phyloP scores from a whole-genome alignment of 2,888 invertebrate species.

The Salpingus planirostris region DNA sequence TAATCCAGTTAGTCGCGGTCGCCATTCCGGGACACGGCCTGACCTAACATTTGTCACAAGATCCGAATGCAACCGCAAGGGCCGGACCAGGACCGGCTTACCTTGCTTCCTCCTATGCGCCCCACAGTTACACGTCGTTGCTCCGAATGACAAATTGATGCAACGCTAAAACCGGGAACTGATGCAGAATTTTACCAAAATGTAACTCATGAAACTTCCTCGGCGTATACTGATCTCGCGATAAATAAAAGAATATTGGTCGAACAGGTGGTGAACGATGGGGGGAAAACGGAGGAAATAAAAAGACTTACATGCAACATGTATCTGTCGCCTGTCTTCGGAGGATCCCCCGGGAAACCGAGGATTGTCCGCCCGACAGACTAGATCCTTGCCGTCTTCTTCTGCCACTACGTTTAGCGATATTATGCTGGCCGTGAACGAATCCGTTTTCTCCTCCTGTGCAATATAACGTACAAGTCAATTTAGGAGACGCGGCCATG shows the following conservation, averaged over 20 bases:
- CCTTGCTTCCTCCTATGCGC: no score
- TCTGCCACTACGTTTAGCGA: constrained; percentile 66
- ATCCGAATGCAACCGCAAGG: constrained; percentile 22
- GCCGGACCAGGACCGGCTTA: constrained; percentile 15
- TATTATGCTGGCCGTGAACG: constrained; percentile 65
- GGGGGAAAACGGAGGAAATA: neutral
- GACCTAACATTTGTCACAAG: constrained; percentile 37
- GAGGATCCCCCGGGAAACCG: constrained; percentile 74
- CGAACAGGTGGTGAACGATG: constrained; percentile 13
- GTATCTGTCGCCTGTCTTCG: constrained; percentile 67
- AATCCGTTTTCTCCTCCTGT: constrained; percentile 53
- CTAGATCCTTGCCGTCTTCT: constrained; percentile 73
- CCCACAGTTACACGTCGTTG: no score
- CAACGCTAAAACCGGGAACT: no score
- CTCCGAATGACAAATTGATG: no score
- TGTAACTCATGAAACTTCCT: no score
- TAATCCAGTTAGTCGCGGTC: constrained; percentile 37
- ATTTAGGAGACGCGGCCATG: constrained; percentile 1
- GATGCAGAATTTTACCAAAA: no score
- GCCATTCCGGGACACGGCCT: constrained; percentile 32
- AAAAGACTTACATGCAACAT: constrained; percentile 72
- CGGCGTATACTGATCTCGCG: no score
- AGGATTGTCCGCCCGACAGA: constrained; percentile 79
- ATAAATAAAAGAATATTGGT: constrained; percentile 5
- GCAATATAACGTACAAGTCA: constrained; percentile 18